Conservation (phyloP, 2,113 vertebrate species). For the Lasiurus cinereus region DNA sequence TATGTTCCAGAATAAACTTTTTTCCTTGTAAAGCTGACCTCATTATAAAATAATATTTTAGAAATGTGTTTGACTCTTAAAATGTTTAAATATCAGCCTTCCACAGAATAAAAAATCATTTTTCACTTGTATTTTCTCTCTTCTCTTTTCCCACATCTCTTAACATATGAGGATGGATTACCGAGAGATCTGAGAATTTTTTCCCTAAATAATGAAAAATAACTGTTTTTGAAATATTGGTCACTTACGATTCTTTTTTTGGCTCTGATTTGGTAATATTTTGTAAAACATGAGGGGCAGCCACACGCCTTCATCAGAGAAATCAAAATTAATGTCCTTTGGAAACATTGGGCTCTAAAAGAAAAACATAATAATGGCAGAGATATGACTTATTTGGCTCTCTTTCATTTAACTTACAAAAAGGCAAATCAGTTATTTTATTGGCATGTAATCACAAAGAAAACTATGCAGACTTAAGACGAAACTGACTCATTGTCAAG, state of each 20-base stretch:
- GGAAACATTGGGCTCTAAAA: slow-evolving; percentile 66
- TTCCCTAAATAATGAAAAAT: slow-evolving; percentile 71
- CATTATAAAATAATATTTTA: slow-evolving; percentile 17
- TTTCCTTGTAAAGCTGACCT: neutral
- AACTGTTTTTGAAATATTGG: slow-evolving; percentile 71
- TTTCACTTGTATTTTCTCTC: neutral
- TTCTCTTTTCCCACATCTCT: neutral
- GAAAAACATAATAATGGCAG: slow-evolving; percentile 57
- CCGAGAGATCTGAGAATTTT: slow-evolving; percentile 41
- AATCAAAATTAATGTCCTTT: slow-evolving; percentile 75
- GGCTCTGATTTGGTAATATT: slow-evolving; percentile 68
- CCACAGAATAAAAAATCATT: neutral
- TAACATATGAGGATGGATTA: slow-evolving; percentile 60
- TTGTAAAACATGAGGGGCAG: slow-evolving; percentile 55
- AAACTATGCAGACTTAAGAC: slow-evolving; percentile 83
- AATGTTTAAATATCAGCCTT: neutral
- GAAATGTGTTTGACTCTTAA: slow-evolving; percentile 2
- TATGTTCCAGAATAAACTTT: neutral
- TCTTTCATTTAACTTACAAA: slow-evolving; percentile 71
- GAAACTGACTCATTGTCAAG: slow-evolving; percentile 82
- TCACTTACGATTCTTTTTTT: slow-evolving; percentile 57
- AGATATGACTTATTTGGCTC: slow-evolving; percentile 52
- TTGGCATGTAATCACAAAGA: slow-evolving; percentile 83
- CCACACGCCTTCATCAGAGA: slow-evolving; percentile 59
- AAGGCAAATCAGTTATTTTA: slow-evolving; percentile 82